Conservation (phyloP, 2,797 vertebrate species). For the Geotrypetes seraphini region DNA sequence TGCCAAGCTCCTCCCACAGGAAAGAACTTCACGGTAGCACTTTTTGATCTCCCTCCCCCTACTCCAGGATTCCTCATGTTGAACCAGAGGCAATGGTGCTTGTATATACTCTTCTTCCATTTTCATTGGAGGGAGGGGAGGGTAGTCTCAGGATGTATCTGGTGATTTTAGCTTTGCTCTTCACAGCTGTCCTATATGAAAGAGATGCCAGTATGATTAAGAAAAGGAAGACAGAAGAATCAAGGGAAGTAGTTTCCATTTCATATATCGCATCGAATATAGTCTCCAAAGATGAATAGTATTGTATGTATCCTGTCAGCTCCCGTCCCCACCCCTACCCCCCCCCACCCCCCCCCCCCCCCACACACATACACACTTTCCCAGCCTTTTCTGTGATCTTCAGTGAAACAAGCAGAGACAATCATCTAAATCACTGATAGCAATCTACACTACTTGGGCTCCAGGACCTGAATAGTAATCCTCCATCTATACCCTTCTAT, state of each 20-base stretch:
- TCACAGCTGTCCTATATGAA: too few relatives aligned
- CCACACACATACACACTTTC: too few relatives aligned
- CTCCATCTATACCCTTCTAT: too few relatives aligned
- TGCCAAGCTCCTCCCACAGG: constrained; percentile 62
- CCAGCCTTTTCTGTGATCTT: constrained; percentile 3
- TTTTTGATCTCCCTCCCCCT: constrained; percentile 52
- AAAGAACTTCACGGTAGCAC: constrained; percentile 52
- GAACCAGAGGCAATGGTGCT: too few relatives aligned
- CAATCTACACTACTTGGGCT: too few relatives aligned
- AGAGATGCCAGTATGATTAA: constrained; percentile 11
- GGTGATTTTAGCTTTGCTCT: constrained; percentile 14
- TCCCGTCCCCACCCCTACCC: too few relatives aligned
- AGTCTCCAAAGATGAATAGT: constrained; percentile 10
- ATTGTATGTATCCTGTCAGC: constrained; percentile 9
- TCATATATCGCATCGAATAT: constrained; percentile 11
- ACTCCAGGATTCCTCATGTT: constrained; percentile 43
- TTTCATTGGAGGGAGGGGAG: constrained; percentile 19
- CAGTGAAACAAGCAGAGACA: constrained; percentile 1
- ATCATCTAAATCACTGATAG: constrained; percentile 30
- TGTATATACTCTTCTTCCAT: constrained; percentile 32
- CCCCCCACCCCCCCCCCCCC: too few relatives aligned
- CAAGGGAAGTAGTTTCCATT: too few relatives aligned
- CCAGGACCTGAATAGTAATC: too few relatives aligned
- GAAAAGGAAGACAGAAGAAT: constrained; percentile 8
- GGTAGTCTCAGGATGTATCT: constrained; percentile 22